phyloP scores from a whole-genome alignment of 2,797 vertebrate species.

The Bradypodion pumilum region DNA sequence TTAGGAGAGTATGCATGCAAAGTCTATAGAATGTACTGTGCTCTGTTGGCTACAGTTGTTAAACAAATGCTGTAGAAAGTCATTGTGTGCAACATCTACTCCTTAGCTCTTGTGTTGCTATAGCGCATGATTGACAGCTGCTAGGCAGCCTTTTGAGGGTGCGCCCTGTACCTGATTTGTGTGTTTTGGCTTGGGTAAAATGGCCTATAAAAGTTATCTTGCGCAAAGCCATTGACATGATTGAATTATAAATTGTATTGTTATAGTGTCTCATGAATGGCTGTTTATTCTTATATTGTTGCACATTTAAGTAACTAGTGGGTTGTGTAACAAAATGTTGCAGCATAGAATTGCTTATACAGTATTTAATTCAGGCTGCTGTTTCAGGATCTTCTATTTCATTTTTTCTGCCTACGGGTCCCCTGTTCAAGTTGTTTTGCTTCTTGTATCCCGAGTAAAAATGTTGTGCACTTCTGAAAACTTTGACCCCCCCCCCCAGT shows the following conservation, averaged over 20 bases:
- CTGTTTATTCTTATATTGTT: too few species aligned
- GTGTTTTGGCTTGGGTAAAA: too few species aligned
- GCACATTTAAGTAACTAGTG: too few species aligned
- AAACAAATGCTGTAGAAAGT: neutral
- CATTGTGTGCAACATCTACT: fast-evolving
- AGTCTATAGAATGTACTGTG: neutral
- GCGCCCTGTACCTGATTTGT: neutral
- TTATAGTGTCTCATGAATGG: too few species aligned
- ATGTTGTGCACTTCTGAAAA: neutral
- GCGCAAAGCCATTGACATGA: neutral
- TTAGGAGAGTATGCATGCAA: fast-evolving
- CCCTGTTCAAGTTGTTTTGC: neutral
- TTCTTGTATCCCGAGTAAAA: neutral
- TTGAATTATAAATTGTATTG: too few species aligned
- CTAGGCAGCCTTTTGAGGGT: neutral
- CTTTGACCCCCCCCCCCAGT: neutral
- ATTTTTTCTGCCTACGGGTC: neutral
- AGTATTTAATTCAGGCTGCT: neutral
- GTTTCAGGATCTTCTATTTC: neutral
- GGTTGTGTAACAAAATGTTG: neutral
- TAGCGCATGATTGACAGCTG: fast-evolving
- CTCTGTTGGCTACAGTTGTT: fast-evolving
- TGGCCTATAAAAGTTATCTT: neutral
- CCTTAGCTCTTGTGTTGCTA: neutral
- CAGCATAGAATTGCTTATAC: too few species aligned